phyloP scores from a whole-genome alignment of 2,888 invertebrate species.

The Campaea margaritaria region DNA sequence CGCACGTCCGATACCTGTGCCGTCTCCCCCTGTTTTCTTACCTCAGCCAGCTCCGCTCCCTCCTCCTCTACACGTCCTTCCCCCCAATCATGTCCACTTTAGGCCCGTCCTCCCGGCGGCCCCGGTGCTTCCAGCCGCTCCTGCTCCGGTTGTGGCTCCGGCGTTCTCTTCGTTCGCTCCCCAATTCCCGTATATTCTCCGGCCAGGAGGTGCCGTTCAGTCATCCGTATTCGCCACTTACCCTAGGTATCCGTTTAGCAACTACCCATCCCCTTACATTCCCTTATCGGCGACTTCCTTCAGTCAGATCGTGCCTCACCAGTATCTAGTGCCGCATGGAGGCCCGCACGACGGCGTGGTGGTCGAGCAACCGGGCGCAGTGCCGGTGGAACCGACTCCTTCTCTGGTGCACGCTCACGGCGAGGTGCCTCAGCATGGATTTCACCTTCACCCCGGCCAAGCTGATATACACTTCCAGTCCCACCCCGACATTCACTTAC shows the following conservation, averaged over 20 bases:
- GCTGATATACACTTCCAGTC: constrained; percentile 41
- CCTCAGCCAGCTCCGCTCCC: constrained; percentile 56
- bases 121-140: constrained; percentile 53
- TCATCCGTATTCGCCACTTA: constrained; percentile 77
- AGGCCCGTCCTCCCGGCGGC: too few relatives aligned
- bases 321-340: constrained; percentile 57
- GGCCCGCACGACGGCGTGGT: constrained; percentile 51
- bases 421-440: constrained; percentile 39
- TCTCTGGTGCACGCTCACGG: constrained; percentile 51
- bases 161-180: constrained; percentile 51
- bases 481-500: constrained; percentile 38
- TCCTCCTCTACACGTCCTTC: constrained; percentile 55
- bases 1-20: constrained; percentile 63
- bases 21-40: constrained; percentile 56
- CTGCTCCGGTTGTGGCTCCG: constrained; percentile 56
- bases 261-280: constrained; percentile 62
- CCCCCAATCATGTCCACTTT: constrained; percentile 46
- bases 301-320: constrained; percentile 62
- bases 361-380: constrained; percentile 52
- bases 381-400: constrained; percentile 54
- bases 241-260: constrained; percentile 73
- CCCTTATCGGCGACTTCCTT: constrained; percentile 53
- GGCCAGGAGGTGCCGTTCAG: constrained; percentile 77
- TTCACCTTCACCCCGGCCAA: constrained; percentile 45
- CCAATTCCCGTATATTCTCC: constrained; percentile 69